A percentile compares a stretch with the other conserved stretches of the same genome.
Conservation (phyloP, 2,888 invertebrate genomes). For the Cabera pusaria region DNA sequence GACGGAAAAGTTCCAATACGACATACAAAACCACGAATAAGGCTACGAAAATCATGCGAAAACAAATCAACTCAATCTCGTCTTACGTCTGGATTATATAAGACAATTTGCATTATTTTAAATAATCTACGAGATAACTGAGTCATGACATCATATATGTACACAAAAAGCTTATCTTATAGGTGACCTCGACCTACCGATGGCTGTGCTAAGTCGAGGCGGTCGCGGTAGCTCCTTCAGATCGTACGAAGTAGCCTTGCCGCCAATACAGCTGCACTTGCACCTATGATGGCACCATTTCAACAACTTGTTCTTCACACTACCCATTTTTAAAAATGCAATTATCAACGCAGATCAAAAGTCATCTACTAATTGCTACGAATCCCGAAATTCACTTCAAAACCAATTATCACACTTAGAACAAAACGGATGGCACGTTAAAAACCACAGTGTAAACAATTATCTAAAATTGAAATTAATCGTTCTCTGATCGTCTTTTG, state of each 20-base stretch:
- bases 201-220: slow-evolving; percentile 53
- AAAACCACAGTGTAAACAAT: slow-evolving; percentile 60
- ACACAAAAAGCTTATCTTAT: slow-evolving; percentile 20
- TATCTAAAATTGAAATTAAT: slow-evolving; percentile 44
- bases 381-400: slow-evolving; percentile 34
- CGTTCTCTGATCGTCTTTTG: slow-evolving; percentile 22
- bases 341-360: slow-evolving; percentile 25
- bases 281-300: slow-evolving; percentile 49
- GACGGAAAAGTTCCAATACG: too few species aligned
- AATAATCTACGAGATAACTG: slow-evolving; percentile 11
- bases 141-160: slow-evolving; percentile 36
- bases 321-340: slow-evolving; percentile 55
- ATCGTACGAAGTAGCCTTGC: slow-evolving; percentile 58
- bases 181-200: slow-evolving; percentile 56
- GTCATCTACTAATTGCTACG: slow-evolving; percentile 28
- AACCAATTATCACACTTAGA: slow-evolving; percentile 48
- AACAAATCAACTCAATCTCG: not conserved
- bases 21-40: not conserved
- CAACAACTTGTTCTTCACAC: slow-evolving; percentile 60
- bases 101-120: slow-evolving; percentile 8
- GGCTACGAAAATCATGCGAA: not conserved
- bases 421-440: slow-evolving; percentile 33
- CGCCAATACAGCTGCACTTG: slow-evolving; percentile 49
- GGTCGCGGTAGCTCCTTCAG: slow-evolving; percentile 68
- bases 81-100: too few species aligned